These are phyloP conservation scores for Formicarius rufipectus DNA, from an alignment of 2,113 vertebrate species.

Conservation along the genomic window DNA sequence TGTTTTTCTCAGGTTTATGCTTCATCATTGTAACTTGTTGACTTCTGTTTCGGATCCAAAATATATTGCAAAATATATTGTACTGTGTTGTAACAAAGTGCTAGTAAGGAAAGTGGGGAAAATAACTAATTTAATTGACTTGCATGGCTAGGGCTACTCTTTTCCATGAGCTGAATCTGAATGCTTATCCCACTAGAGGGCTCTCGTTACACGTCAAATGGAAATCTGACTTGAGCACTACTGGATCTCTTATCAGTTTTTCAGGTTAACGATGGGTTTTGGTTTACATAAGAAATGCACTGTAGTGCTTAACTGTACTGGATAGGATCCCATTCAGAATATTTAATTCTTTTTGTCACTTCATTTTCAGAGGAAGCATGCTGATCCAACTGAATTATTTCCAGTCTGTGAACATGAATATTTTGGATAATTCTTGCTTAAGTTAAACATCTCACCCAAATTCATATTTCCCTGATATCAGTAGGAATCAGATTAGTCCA, in stretches of 20 bases:
- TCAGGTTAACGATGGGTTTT: background rate
- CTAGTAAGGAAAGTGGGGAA: background rate
- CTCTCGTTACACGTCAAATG: constrained; percentile 52
- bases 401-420: background rate
- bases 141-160: too few species aligned
- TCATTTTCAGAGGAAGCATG: background rate
- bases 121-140: background rate
- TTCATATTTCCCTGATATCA: background rate
- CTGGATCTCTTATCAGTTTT: background rate
- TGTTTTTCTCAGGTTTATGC: background rate
- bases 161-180: rapidly evolving
- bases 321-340: background rate
- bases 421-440: background rate
- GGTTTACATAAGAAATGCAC: background rate
- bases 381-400: background rate
- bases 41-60: background rate
- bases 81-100: background rate
- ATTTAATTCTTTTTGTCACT: background rate
- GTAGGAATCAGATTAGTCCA: background rate
- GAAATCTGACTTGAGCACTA: background rate
- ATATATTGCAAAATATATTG: background rate
- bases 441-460: background rate
- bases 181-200: constrained; percentile 69
- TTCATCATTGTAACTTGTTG: background rate
- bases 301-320: background rate